A percentile compares a stretch with the other conserved stretches of the same genome.
Evolutionary conservation across 2,113 vertebrate genomes (phyloP).

Genomic region (Piaya cayana): DNA sequence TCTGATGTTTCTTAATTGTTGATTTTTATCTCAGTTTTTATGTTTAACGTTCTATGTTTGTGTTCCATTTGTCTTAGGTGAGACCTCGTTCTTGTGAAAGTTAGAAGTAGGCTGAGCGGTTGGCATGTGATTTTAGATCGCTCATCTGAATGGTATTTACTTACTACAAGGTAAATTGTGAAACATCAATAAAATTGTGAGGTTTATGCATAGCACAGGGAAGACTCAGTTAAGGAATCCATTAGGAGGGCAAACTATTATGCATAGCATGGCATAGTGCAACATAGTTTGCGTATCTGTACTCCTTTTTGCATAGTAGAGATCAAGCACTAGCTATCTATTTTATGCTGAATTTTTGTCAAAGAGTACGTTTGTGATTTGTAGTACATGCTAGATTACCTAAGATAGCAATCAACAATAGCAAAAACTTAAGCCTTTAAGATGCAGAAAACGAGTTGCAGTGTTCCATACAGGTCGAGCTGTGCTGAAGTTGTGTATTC

Average conservation of each 20-base stretch:
- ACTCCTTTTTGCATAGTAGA: neutral
- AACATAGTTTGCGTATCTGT: neutral
- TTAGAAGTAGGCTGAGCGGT: neutral
- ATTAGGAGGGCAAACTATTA: neutral
- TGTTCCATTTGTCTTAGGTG: neutral
- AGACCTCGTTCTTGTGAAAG: neutral
- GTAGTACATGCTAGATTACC: neutral
- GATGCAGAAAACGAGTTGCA: neutral
- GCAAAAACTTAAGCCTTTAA: neutral
- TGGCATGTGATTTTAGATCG: neutral
- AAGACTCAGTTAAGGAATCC: slow-evolving; percentile 4
- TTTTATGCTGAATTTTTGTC: slow-evolving; percentile 34
- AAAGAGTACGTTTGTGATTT: neutral
- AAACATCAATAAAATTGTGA: neutral
- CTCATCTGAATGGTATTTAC: neutral
- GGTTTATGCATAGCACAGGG: neutral
- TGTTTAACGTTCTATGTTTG: neutral
- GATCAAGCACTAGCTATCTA: neutral
- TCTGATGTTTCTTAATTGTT: neutral
- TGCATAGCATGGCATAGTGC: neutral
- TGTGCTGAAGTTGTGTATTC: neutral
- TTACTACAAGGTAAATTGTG: neutral
- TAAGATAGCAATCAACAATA: neutral
- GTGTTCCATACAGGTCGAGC: neutral
- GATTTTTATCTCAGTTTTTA: neutral